Percentiles rank a stretch among this genome's conserved stretches.
Evolutionary conservation across 2,888 invertebrate species (phyloP).

Genomic region (Xylota sylvarum): DNA sequence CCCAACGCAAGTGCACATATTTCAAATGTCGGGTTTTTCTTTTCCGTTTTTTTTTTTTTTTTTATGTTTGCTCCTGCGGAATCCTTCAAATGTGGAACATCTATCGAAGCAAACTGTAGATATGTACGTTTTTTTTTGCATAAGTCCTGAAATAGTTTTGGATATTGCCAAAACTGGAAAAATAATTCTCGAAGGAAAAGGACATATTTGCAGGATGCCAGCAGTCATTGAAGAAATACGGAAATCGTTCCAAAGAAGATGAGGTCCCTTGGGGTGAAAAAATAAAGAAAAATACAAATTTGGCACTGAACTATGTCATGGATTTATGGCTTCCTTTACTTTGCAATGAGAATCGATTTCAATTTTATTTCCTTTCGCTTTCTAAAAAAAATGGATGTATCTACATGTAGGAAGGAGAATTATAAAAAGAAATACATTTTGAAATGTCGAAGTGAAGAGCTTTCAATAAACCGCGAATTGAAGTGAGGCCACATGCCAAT

Average conservation of each 20-base stretch:
- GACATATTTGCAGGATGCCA: constrained; percentile 6
- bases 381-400: background rate
- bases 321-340: constrained; percentile 9
- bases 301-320: constrained; percentile 7
- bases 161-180: constrained; percentile 25
- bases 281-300: background rate
- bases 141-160: constrained; percentile 10
- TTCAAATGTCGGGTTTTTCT: constrained; percentile 22
- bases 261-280: background rate
- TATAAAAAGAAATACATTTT: background rate
- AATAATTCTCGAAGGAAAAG: background rate
- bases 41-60: background rate
- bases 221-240: constrained; percentile 26
- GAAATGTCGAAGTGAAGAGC: background rate
- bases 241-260: constrained; percentile 28
- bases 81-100: constrained; percentile 35
- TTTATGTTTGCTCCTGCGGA: background rate
- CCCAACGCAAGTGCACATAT: constrained; percentile 36
- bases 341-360: background rate
- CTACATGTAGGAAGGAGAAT: no score
- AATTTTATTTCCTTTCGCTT: constrained; percentile 15
- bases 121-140: constrained; percentile 2
- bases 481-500: no score
- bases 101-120: constrained; percentile 29
- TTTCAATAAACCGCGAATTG: no score